These are phyloP conservation scores for Therioaphis trifolii DNA, from an alignment of 2,888 invertebrate genomes.

Conservation along the genomic window DNA sequence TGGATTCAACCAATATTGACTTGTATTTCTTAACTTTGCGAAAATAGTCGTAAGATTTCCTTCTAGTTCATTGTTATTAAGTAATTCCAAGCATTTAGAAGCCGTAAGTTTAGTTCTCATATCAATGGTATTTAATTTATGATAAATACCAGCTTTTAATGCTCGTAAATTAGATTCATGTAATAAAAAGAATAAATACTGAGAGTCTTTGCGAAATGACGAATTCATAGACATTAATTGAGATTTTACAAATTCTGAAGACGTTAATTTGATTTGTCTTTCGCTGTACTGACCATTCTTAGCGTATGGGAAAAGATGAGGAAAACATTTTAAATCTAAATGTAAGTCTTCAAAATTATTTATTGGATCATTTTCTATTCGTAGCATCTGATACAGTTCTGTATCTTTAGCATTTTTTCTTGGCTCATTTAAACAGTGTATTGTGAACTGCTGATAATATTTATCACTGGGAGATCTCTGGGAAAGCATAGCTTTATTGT, in stretches of 20 bases:
- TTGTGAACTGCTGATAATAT: slow-evolving; percentile 65
- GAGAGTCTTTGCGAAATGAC: slow-evolving; percentile 66
- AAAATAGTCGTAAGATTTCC: slow-evolving; percentile 65
- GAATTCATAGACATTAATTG: slow-evolving; percentile 66
- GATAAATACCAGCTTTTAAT: slow-evolving; percentile 61
- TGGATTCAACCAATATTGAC: slow-evolving; percentile 2
- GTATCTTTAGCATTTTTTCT: slow-evolving; percentile 64
- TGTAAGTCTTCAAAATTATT: slow-evolving; percentile 64
- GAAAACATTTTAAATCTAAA: slow-evolving; percentile 64
- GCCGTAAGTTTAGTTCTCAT: neutral
- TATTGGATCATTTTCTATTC: slow-evolving; percentile 65
- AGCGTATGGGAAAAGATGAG: slow-evolving; percentile 64
- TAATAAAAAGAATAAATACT: slow-evolving; percentile 66
- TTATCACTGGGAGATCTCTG: slow-evolving; percentile 50
- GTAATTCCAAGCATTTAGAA: neutral
- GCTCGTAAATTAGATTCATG: slow-evolving; percentile 65
- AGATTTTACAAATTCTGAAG: slow-evolving; percentile 66
- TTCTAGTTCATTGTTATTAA: slow-evolving; percentile 43
- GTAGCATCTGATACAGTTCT: slow-evolving; percentile 66
- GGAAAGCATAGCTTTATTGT: slow-evolving; percentile 28
- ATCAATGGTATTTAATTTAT: slow-evolving; percentile 40
- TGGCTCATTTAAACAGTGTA: slow-evolving; percentile 65
- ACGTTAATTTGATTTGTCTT: slow-evolving; percentile 62
- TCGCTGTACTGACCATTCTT: slow-evolving; percentile 65
- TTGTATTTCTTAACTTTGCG: neutral